Conservation (phyloP, 1,140 invertebrate species). For the Drosophila nannoptera region DNA sequence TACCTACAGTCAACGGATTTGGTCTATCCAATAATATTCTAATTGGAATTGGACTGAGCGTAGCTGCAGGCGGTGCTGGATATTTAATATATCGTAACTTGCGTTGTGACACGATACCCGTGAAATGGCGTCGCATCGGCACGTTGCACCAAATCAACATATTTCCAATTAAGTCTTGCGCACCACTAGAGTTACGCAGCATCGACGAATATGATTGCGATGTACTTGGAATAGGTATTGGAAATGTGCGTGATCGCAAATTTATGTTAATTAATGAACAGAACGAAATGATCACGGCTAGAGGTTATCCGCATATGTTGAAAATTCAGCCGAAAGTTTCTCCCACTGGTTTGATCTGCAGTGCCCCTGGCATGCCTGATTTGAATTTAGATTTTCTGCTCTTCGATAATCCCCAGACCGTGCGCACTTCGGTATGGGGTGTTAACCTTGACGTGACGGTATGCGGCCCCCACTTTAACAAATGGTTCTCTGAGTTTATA, state of each 20-base stretch:
- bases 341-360: conserved; percentile 64
- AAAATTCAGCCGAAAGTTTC: conserved; percentile 79
- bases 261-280: conserved; percentile 81
- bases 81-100: conserved; percentile 61
- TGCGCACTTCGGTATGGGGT: conserved; percentile 80
- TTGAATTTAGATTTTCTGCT: conserved; percentile 78
- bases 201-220: conserved; percentile 79
- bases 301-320: conserved; percentile 80
- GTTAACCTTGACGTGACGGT: conserved; percentile 80
- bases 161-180: conserved; percentile 82
- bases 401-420: conserved; percentile 58
- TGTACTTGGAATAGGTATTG: conserved; percentile 78
- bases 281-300: conserved; percentile 80
- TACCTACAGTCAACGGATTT: conserved; percentile 15
- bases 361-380: conserved; percentile 80
- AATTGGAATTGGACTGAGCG: conserved; percentile 54
- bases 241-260: conserved; percentile 80
- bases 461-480: conserved; percentile 83
- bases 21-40: conserved; percentile 37
- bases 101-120: conserved; percentile 62
- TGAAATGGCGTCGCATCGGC: conserved; percentile 79
- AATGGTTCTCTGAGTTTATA: conserved; percentile 83
- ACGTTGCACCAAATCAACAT: conserved; percentile 80
- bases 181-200: conserved; percentile 62
- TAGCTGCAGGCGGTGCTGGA: conserved; percentile 46